A percentile compares a stretch with the other conserved stretches of the same genome.
Evolutionary conservation across 1,140 invertebrate genomes (phyloP).

Genomic region (Ceratitis capitata): DNA sequence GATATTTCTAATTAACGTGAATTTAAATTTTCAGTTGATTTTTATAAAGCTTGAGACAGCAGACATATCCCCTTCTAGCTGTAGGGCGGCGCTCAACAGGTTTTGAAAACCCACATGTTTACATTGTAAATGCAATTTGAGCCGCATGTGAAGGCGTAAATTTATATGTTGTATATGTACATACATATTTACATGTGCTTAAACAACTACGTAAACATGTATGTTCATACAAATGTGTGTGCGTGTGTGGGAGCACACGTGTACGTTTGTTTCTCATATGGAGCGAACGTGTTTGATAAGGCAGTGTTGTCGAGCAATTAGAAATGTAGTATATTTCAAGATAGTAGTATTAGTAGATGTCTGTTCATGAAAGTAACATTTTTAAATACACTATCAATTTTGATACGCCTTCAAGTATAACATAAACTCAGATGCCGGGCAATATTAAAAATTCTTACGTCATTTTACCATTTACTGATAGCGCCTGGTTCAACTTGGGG

Average conservation of each 20-base stretch:
- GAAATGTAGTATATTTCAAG: neutral
- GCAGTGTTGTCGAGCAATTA: neutral
- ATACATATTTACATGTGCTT: neutral
- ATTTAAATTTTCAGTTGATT: too few relatives aligned
- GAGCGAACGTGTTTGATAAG: neutral
- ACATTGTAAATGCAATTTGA: neutral
- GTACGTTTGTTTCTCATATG: too few relatives aligned
- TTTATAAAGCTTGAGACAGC: too few relatives aligned
- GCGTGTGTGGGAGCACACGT: too few relatives aligned
- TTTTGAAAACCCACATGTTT: slow-evolving; percentile 16
- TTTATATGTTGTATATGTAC: neutral
- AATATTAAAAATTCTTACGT: neutral
- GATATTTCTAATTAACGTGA: too few relatives aligned
- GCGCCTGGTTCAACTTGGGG: neutral
- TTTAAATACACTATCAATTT: neutral
- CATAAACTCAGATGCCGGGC: neutral
- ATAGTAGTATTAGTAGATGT: too few relatives aligned
- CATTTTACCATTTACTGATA: neutral
- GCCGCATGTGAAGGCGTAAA: neutral
- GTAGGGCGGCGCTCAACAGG: neutral
- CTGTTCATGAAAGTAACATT: too few relatives aligned
- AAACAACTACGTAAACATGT: neutral
- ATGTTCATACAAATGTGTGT: neutral
- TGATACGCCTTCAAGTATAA: neutral
- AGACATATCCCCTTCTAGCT: too few relatives aligned